Base-by-base conservation (phyloP, 2,797 vertebrate species). In the Echiichthys vipera region DNA sequence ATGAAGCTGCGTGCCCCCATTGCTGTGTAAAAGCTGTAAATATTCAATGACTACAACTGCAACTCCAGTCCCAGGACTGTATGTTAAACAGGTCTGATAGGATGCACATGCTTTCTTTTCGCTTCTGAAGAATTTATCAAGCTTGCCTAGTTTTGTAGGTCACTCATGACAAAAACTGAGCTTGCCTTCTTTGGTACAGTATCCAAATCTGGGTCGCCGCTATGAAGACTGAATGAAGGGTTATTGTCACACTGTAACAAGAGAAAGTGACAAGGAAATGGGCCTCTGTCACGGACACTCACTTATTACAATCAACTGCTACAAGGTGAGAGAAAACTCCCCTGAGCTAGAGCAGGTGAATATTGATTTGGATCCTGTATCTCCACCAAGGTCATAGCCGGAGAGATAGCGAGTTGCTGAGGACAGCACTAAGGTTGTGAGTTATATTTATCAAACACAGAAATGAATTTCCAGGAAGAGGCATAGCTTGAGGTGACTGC, bases 131-230 rank as follows among this genome's bases (percentile, higher is more conserved):
- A 90, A 92, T 86, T 92, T 78, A 87, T 94, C 89, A 93, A 91
- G 93, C 91, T 83, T 87, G 84, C 85, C 83, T 87, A 68, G 91
- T 90, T 94, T 94, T 94, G 84, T 95, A 94, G 94, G 94, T 95
- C 94, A 93, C 56, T 55, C 84, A 42, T 91, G 88, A 93, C 90
- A 92, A 90, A 90, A 89, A 75, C 78, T 74, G 83, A 77, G 79
- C 83, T 80, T 82, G 85, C 65, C 66, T 88, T 88, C 84, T 89
- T 78, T 81, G 74, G 76, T 82, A 86, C 66, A 84, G 81, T 81
- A 83, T 78, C 78, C 68, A 70, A 92, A 95, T 94, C 65, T 94
- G 91, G 93, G 95, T 93, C 91, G 73, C 64, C 64, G 53, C 17
- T 57, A 76, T 53, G 29, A 79, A 66, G 65, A 78, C 68, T 91